phyloP scores from a whole-genome alignment of 2,113 vertebrate genomes.

The Pardalotus punctatus region DNA sequence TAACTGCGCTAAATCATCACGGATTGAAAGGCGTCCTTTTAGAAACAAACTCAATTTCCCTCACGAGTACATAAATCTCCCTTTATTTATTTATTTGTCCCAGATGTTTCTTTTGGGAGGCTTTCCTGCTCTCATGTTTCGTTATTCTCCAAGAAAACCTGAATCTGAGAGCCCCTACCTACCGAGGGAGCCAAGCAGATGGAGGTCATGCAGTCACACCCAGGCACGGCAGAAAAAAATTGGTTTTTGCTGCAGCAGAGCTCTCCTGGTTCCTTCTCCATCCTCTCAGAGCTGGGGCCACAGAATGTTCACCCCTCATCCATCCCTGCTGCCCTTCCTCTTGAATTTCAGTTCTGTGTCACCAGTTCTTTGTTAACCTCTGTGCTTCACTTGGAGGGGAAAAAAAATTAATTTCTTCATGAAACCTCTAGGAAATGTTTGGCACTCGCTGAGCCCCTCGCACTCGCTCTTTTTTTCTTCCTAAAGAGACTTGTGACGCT shows the following conservation, averaged over 20 bases:
- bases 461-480: neutral
- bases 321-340: neutral
- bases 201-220: neutral
- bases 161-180: neutral
- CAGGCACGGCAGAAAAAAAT: neutral
- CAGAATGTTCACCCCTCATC: rapidly evolving
- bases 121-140: neutral
- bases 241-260: neutral
- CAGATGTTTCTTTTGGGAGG: neutral
- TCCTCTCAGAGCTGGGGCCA: neutral
- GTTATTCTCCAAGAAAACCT: neutral
- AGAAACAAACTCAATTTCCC: neutral
- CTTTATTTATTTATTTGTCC: neutral
- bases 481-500: neutral
- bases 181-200: neutral
- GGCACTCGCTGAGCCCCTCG: neutral
- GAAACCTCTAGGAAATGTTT: neutral
- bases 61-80: neutral
- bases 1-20: neutral
- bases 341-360: neutral
- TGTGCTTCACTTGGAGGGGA: neutral
- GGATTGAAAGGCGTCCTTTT: neutral
- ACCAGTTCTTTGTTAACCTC: neutral
- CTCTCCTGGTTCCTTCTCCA: neutral
- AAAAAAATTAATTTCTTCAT: too few relatives aligned